Conservation (phyloP, 2,113 vertebrate species). For the Cygnus buccinator region DNA sequence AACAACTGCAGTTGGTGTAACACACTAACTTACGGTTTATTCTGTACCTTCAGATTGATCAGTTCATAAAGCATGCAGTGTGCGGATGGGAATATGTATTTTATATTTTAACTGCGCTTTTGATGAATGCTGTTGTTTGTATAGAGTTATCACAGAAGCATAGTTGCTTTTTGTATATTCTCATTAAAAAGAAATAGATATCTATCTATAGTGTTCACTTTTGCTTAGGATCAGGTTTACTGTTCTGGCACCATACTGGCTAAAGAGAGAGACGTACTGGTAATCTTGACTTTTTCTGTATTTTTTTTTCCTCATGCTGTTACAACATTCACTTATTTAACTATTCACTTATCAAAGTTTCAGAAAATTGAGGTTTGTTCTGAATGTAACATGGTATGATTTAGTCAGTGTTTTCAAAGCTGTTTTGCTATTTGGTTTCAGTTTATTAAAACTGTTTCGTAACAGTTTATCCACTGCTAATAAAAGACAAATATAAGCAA, state of each 20-base stretch:
- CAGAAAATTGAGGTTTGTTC: not conserved
- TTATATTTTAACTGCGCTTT: not conserved
- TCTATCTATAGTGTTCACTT: not conserved
- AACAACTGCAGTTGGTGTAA: not conserved
- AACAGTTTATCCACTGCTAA: not conserved
- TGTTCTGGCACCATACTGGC: not conserved
- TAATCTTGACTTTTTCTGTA: not conserved
- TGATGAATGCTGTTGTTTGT: not conserved
- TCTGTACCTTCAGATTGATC: not conserved
- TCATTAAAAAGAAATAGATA: not conserved
- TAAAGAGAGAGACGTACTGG: not conserved
- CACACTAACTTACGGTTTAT: not conserved
- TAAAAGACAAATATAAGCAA: not conserved
- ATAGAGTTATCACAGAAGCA: not conserved
- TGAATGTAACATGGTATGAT: not conserved
- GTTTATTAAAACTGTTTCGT: not conserved
- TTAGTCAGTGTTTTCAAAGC: not conserved
- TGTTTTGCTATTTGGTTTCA: not conserved
- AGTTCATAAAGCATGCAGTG: not conserved
- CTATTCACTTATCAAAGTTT: not conserved
- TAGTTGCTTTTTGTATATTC: not conserved
- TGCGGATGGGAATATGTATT: not conserved
- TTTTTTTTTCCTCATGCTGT: not conserved
- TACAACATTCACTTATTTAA: not conserved
- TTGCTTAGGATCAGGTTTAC: not conserved